Base-by-base conservation (phyloP, 92 coral and sea anemone genomes). In the Anthopleura xanthogrammica region DNA sequence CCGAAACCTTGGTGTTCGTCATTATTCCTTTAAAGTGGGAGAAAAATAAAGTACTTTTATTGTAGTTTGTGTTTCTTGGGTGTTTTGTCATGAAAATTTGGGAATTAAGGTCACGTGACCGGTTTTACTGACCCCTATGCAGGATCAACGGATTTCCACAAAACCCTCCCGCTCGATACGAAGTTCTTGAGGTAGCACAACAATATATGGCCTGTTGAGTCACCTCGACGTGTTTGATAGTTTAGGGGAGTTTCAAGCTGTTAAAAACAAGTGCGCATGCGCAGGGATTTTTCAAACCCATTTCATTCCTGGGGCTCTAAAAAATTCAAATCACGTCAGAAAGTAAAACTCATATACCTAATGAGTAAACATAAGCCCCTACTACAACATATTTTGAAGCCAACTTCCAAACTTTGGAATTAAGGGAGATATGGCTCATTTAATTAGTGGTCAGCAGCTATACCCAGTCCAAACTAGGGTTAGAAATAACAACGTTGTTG, bases 401-500 rank as follows among this genome's bases (percentile, higher is more conserved):
- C 68, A 60, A 60, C 68, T 60, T 60, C 24, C 24, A 17, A 60
- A 60, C 23, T 11, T 60, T 60, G 23, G 2, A 11, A 60, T 60
- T 12, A 60, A 23, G 68, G 68, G 68, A 7, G 58, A 17, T 60
- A 60, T 60, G 9, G 68, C 24, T 11, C 24, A 60, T 60, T 23
- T 2, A 4, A 4, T 17, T 17, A 60, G 68, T 29, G 68, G 68
- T 60, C 68, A 60, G 68, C 68, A 19, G 68, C 16, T 2, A 60
- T 19, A 60, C 68, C 68, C 12, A 60, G 68, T 60, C 68, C 68
- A 60, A 60, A 60, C n/a, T 60, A 60, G 68, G 68, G 68, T 60
- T 60, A 4, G 11, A 60, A 19, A 4, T 60, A 60, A 11, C 24
- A 11, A 17, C 68, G 68, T 23, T 20, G 68, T 60, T 60, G 24